phyloP scores from a whole-genome alignment of 2,888 invertebrate species.

The Margaritifera margaritifera region DNA sequence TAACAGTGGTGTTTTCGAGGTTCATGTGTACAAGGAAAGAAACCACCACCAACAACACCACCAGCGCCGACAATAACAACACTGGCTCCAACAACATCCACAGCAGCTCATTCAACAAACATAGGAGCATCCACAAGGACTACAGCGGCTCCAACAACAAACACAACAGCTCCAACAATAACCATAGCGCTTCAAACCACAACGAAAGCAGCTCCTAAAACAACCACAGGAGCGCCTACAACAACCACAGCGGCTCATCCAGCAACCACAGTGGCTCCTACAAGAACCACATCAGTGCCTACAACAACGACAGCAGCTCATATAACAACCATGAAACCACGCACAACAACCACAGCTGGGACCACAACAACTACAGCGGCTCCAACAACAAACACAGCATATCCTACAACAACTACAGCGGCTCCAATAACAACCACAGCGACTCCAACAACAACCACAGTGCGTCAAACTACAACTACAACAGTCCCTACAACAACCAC shows the following conservation, averaged over 20 bases:
- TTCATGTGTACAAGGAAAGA: no score
- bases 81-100: neutral
- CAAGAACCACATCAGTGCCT: conserved; percentile 2
- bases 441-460: conserved; percentile 1
- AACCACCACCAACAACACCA: neutral
- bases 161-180: no score
- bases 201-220: conserved; percentile 2
- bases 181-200: neutral
- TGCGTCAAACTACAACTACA: no score
- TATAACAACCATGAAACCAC: neutral
- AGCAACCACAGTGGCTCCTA: conserved; percentile 1
- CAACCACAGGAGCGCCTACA: neutral
- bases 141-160: neutral
- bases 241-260: neutral
- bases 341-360: neutral
- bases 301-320: conserved; percentile 1
- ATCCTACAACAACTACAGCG: conserved; percentile 3
- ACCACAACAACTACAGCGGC: conserved; percentile 1
- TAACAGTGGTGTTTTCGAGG: no score
- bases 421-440: neutral
- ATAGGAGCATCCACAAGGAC: neutral
- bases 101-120: neutral
- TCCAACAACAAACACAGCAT: neutral
- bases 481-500: neutral
- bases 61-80: neutral